Conservation (phyloP, 2,888 invertebrate genomes). For the Camptogramma bilineatum region DNA sequence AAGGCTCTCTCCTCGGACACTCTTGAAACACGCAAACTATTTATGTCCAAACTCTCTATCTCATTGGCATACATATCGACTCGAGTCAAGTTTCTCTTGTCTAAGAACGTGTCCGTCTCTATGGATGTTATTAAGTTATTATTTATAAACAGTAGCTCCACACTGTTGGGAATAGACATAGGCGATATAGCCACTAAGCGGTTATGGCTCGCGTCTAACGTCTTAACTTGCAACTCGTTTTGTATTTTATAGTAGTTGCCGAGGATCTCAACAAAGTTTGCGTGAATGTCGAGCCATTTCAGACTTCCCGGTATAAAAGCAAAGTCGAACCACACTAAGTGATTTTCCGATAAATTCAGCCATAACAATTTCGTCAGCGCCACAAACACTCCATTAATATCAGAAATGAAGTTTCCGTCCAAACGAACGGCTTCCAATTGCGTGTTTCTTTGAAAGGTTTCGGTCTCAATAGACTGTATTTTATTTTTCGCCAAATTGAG, state of each 20-base stretch:
- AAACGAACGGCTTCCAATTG: conserved; percentile 94
- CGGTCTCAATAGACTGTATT: conserved; percentile 93
- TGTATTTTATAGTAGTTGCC: conserved; percentile 95
- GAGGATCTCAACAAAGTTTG: conserved; percentile 94
- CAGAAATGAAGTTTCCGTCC: conserved; percentile 94
- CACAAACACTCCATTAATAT: conserved; percentile 95
- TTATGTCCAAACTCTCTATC: conserved; percentile 92
- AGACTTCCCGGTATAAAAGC: conserved; percentile 95
- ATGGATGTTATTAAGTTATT: conserved; percentile 94
- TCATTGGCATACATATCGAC: conserved; percentile 96
- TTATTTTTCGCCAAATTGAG: conserved; percentile 96
- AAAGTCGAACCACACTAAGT: conserved; percentile 96
- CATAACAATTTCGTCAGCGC: conserved; percentile 92
- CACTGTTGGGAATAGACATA: conserved; percentile 93
- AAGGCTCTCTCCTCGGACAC: conserved; percentile 89
- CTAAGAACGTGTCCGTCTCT: conserved; percentile 93
- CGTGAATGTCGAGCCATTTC: conserved; percentile 95
- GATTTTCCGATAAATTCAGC: conserved; percentile 96
- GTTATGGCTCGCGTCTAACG: conserved; percentile 95
- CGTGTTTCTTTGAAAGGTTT: conserved; percentile 93
- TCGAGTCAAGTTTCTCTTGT: conserved; percentile 92
- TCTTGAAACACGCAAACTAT: conserved; percentile 90
- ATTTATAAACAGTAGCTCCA: conserved; percentile 94
- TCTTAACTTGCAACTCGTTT: conserved; percentile 91
- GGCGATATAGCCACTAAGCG: conserved; percentile 91